These are phyloP conservation scores for Steatocranus sp. DNA, from an alignment of 2,797 vertebrate genomes.

Conservation along the genomic window DNA sequence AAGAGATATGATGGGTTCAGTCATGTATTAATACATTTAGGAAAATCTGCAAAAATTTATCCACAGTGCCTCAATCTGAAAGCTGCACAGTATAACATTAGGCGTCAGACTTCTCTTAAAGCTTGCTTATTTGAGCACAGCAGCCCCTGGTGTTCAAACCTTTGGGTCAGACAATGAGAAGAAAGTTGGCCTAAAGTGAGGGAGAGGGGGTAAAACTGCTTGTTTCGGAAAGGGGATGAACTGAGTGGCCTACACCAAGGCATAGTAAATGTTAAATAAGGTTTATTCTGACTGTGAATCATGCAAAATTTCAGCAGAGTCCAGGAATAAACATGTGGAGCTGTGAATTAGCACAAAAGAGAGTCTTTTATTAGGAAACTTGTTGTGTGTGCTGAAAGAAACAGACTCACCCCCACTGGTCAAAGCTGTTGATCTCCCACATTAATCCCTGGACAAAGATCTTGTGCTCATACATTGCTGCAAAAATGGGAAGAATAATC, in stretches of 20 bases:
- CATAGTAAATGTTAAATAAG: background rate
- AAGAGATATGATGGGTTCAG: background rate
- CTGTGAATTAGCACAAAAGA: background rate
- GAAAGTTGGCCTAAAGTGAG: background rate
- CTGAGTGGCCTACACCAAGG: background rate
- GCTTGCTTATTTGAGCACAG: background rate
- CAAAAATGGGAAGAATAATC: background rate
- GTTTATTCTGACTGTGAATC: background rate
- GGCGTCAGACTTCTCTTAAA: background rate
- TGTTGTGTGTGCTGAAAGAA: background rate
- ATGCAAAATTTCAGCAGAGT: background rate
- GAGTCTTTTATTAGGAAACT: background rate
- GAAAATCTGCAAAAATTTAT: background rate
- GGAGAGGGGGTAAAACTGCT: background rate
- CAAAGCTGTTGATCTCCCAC: slow-evolving; percentile 99
- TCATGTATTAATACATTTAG: background rate
- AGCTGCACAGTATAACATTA: background rate
- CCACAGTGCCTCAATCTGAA: background rate
- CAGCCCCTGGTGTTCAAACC: background rate
- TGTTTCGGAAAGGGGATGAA: background rate
- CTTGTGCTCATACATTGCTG: slow-evolving; percentile 98
- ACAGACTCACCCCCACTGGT: slow-evolving; percentile 95
- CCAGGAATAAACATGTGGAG: background rate
- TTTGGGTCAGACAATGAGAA: background rate
- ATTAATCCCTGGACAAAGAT: slow-evolving; percentile 95